Evolutionary conservation across 1,140 invertebrate species (phyloP).

Genomic region (Monomorium pharaonis): DNA sequence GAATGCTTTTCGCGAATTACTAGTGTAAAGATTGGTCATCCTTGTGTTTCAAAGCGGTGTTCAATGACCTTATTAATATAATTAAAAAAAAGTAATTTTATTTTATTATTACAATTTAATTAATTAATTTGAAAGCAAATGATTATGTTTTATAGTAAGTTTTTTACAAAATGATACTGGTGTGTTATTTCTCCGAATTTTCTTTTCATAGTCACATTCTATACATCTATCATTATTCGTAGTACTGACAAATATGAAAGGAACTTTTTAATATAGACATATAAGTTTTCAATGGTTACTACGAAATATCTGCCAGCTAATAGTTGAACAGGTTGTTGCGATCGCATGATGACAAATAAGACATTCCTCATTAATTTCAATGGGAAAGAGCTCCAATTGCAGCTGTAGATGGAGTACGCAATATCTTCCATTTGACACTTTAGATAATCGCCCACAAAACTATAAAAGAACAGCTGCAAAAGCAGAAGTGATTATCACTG

Average conservation of each 20-base stretch:
- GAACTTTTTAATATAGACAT: slow-evolving; percentile 48
- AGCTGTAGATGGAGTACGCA: not conserved
- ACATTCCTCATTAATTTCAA: slow-evolving; percentile 2
- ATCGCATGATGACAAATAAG: slow-evolving; percentile 23
- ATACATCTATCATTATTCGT: slow-evolving; percentile 40
- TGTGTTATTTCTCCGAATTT: not conserved
- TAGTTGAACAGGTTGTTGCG: not conserved
- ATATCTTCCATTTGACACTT: slow-evolving; percentile 45
- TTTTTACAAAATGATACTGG: not conserved
- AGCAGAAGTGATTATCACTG: not conserved
- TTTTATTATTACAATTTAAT: no score
- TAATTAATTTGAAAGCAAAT: no score
- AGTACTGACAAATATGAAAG: slow-evolving; percentile 59
- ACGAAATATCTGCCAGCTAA: not conserved
- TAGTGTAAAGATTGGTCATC: no score
- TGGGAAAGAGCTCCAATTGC: slow-evolving; percentile 6
- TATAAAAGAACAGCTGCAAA: slow-evolving; percentile 30
- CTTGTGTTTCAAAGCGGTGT: no score
- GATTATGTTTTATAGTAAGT: no score
- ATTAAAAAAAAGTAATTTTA: not conserved
- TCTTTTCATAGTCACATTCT: not conserved
- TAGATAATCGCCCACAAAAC: slow-evolving; percentile 56
- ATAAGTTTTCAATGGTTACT: slow-evolving; percentile 40
- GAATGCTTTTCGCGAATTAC: no score
- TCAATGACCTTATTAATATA: no score